A percentile compares a stretch with the other conserved stretches of the same genome.
Evolutionary conservation across 2,113 vertebrate species (phyloP).

Genomic region (Perca flavescens): DNA sequence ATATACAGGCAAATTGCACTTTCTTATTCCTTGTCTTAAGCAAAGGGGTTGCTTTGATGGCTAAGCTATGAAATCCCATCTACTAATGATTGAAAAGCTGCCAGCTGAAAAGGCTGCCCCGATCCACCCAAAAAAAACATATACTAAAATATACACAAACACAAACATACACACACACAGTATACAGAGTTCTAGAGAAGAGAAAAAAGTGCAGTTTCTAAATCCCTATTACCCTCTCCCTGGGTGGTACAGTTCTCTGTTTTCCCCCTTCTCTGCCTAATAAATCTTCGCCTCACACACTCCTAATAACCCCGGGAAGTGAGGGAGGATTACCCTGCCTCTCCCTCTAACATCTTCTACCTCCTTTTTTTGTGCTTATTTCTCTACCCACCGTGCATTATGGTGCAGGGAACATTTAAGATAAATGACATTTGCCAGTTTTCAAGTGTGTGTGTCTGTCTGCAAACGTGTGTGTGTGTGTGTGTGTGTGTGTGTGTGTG

Average conservation of each 20-base stretch:
- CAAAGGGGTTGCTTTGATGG: constrained; percentile 62
- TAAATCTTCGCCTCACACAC: constrained; percentile 59
- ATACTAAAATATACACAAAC: constrained; percentile 46
- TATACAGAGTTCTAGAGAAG: constrained; percentile 24
- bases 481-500: neutral
- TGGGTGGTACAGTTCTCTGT: constrained; percentile 62
- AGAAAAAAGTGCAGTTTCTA: constrained; percentile 46
- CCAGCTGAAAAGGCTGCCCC: constrained; percentile 62
- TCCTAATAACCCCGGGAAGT: constrained; percentile 68
- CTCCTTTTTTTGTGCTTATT: constrained; percentile 56
- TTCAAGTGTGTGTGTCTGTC: constrained; percentile 6
- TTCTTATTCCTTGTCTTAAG: constrained; percentile 58
- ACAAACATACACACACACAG: constrained; percentile 12
- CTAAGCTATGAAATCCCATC: constrained; percentile 61
- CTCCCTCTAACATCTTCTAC: constrained; percentile 66
- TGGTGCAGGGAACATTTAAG: constrained; percentile 43
- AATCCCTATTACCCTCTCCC: constrained; percentile 66
- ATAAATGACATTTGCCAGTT: constrained; percentile 50
- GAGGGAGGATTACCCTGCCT: constrained; percentile 66
- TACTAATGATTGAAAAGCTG: constrained; percentile 66
- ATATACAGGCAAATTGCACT: constrained; percentile 27
- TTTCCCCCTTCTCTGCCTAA: constrained; percentile 59
- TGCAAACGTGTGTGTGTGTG: constrained; percentile 12
- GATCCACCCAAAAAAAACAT: constrained; percentile 20
- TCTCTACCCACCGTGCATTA: constrained; percentile 38